Evolutionary conservation across 2,888 invertebrate species (phyloP), one percentile per base, ranked within the genome.

Genomic region (Cloeon dipterum): DNA sequence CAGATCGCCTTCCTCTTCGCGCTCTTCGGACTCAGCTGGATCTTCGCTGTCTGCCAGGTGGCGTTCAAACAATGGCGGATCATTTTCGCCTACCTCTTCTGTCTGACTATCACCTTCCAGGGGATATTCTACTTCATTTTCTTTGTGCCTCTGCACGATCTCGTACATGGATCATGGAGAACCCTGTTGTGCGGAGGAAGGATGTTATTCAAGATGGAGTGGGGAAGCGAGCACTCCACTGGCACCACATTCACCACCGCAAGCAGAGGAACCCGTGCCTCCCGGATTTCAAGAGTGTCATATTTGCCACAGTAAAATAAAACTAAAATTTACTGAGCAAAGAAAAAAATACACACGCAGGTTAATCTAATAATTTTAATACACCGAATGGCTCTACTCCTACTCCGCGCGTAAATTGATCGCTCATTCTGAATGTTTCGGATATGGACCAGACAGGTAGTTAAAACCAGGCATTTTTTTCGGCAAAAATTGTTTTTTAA

Each of bases 21-120:
- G n/a, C 35, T 41, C 8, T 38, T 41, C 3, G 41, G 41, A 2
- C 33, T 41, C 7, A 40, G 39, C 7, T 41, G 41, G 41, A 17
- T 40, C 8, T 41, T 41, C 18, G 41, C 13, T 5, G 5, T 29
- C 5, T n/a, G 7, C 5, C 29, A 29, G 16, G 7, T 29, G 13
- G 16, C 16, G 5, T 29, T 29, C 14, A 29, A 29, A 7, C 13
- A n/a, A 5, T 29, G 41, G 3, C 32, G 37, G 20, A 20, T 40
- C 32, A 20, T 35, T 14, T 19, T 38, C 26, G 32, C 36, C 11
- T 41, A 40, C 25, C 17, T 41, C 18, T 41, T 41, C 29, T 41
- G 41, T 20, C 21, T 20, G 5, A 35, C 35, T 3, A 37, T 39
- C 13, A 37, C 39, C 11, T 13, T 35, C 4, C 39, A 41, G 32